Base-by-base conservation (phyloP, 30 jellyfish, hydroid and myxozoan genomes). In the Chrysaora quinquecirrha region DNA sequence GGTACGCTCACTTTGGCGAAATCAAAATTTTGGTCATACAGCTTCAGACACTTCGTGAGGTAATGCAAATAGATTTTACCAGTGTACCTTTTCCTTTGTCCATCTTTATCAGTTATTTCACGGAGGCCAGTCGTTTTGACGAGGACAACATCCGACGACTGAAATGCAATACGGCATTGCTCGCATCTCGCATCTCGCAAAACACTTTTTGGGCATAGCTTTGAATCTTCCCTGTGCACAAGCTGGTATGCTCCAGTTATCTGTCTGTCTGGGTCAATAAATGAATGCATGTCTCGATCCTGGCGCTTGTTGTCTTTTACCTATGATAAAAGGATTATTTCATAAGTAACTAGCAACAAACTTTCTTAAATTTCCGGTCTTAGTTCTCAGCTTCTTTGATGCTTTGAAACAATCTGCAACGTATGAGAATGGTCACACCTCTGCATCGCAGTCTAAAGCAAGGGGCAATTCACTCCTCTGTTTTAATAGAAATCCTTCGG, bases 111-210 rank as follows among this genome's bases (percentile, higher is more conserved):
- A 6, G 54, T 38, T 38, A 38, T 38, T 14, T 38, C 54, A 14
- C 54, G 54, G 11, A 38, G 11, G 14, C 54, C 54, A 14, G 54
- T 38, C 14, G 54, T 38, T 38, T 38, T 38, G 14, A 38, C 14
- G 14, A 38, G 54, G 54, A 38, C 54, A 38, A 38, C 54, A 38
- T 38, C 54, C 54, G 72, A 60, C 22, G 72, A 60, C 72, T 60
- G 72, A 60, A 60, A 60, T 60, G 72, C 72, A 60, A 60, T 60
- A 60, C 72, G 72, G 30, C 72, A 60, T 60, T 60, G 72, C 22
- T 60, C 30, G 72, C 72, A 60, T 60, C 72, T 60, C 22, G 72
- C 18, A 25, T n/a, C n/a, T n/a, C n/a, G n/a, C n/a, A n/a, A n/a
- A 1, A 60, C 72, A 10, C 72, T 60, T 1, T 60, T 60, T 25